phyloP scores from a whole-genome alignment of 2,888 invertebrate species.

The Zygaena filipendulae region DNA sequence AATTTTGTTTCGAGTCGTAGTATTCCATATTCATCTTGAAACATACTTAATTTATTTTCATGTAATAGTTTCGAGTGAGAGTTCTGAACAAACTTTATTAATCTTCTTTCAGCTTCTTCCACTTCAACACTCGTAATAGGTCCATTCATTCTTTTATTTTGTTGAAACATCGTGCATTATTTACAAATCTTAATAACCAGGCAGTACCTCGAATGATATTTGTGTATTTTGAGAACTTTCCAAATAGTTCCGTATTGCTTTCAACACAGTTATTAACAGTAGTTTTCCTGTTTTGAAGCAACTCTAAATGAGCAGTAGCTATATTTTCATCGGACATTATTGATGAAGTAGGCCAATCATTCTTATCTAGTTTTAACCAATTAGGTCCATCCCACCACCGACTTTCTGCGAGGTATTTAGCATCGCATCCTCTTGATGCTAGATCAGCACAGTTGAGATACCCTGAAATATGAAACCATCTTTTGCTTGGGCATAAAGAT shows the following conservation, averaged over 20 bases:
- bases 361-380: neutral
- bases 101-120: no score
- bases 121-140: no score
- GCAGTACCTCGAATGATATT: neutral
- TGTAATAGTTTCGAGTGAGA: no score
- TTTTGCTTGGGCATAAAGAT: neutral
- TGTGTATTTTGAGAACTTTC: neutral
- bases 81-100: no score
- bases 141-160: no score
- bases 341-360: neutral
- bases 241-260: neutral
- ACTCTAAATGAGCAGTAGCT: neutral
- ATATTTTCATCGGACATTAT: neutral
- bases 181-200: neutral
- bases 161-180: no score
- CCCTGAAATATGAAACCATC: conserved; percentile 3
- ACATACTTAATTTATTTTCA: no score
- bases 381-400: neutral
- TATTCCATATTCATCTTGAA: no score
- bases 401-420: neutral
- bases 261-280: no score
- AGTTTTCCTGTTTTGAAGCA: no score
- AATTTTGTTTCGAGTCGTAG: neutral
- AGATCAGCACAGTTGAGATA: conserved; percentile 1
- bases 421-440: conserved; percentile 1